Evolutionary conservation across 2,113 vertebrate species (phyloP), one percentile per base, ranked within the genome.

Genomic region (Corapipo altera): DNA sequence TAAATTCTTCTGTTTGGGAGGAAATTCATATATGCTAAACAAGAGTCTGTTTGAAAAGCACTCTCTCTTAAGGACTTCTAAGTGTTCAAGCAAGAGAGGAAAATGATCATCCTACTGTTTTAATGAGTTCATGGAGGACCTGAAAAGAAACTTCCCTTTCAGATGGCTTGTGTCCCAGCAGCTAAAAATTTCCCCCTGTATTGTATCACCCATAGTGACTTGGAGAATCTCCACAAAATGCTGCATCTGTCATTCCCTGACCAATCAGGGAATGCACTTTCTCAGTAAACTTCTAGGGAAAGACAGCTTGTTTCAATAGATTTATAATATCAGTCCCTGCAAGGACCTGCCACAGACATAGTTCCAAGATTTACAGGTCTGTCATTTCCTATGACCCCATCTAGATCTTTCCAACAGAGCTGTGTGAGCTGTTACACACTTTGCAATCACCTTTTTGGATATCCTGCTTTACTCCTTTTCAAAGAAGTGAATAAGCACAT

Each of bases 1-100:
- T 52, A 78, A 92, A 75, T 78, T 96, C 88, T 92, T 86, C 76
- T 82, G 37, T 85, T 94, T 58, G 43, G 12, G 37, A 88, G 73
- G 80, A 95, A 93, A 89, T 95, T 96, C 94, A 82, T 91, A 81
- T 61, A 94, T 93, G 86, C 91, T 95, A 94, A 93, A 67, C 66
- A 46, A 86, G 83, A 95, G 57, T 17, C 57, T 91, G 61, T 81
- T 79, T 93, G 61, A 91, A 96, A 96, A 90, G 86, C 95, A 48
- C 41, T 78, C 37, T 94, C 54, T 92, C 80, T 78, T 94, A 92
- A 95, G 92, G 64, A 81, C 72, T 92, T 92, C 30, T 69, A 91
- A 95, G 83, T 57, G 57, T 69, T 96, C 93, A 92, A 76, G 88
- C 27, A 61, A 89, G 75, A 78, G 33, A 95, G 62, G 80, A 91